Evolutionary conservation across 2,113 vertebrate species (phyloP), one percentile per base, ranked within the genome.

Genomic region (Egretta garzetta): DNA sequence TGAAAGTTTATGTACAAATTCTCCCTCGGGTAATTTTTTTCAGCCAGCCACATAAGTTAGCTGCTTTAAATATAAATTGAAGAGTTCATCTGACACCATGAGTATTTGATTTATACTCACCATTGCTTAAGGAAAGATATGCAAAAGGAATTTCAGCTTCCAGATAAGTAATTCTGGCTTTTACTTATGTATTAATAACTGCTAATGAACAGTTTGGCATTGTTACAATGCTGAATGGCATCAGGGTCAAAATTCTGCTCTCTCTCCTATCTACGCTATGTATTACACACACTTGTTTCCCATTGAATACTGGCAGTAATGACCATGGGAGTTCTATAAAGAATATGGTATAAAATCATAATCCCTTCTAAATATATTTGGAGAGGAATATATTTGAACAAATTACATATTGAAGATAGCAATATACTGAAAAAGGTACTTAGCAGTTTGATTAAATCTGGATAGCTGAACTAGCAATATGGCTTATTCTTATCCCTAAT

Each of bases 381-480:
- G 58, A 92, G 56, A 95, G 50, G 24, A 85, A 43, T 93, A n/a
- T 74, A 90, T 93, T 96, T 75, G 50, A 93, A 85, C 56, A 96
- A 92, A 92, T 87, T 89, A 70, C 21, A 80, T 52, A 84, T 8
- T 74, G 66, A 95, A 83, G 77, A 72, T 30, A 66, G 75, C 85
- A 97, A 94, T 92, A 96, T 85, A 96, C 93, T 92, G 90, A 84
- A 62, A 92, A 97, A 92, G 6, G 26, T 86, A 92, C 55, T 90
- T 91, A 93, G 74, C 24, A 85, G 37, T 79, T 88, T 55, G 63
- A 96, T 96, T 97, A 91, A 88, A 90, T 92, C 70, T 92, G 73
- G 58, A 70, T 66, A 91, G 72, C 52, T 50, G 49, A 74, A 80
- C 60, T 75, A 86, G 33, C 41, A 77, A 47, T 73, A 81, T 33